Conservation (phyloP, 2,888 invertebrate species). For the Altica lythri region DNA sequence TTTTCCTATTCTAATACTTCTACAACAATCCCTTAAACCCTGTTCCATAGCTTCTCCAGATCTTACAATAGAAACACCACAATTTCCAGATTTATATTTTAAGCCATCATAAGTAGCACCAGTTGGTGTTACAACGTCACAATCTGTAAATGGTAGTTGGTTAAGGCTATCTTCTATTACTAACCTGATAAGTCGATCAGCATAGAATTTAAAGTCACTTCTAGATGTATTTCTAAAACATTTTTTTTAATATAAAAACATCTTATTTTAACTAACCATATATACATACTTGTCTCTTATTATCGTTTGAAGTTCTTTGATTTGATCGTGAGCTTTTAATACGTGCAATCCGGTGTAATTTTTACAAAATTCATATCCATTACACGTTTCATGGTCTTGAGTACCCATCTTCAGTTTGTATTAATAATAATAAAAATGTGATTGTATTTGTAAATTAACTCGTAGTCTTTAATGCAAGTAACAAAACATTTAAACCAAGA, state of each 20-base stretch:
- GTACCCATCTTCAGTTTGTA: conserved; percentile 55
- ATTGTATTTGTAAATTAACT: too few relatives aligned
- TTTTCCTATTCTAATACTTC: conserved; percentile 98
- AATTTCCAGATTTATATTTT: conserved; percentile 95
- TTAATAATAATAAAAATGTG: too few relatives aligned
- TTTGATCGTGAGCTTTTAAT: conserved; percentile 76
- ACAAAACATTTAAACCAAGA: too few relatives aligned
- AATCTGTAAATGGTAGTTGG: conserved; percentile 91
- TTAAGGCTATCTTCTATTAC: conserved; percentile 98
- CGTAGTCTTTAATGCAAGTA: too few relatives aligned
- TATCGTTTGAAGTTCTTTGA: conserved; percentile 84
- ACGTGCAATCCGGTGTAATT: conserved; percentile 73
- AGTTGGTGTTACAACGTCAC: conserved; percentile 91
- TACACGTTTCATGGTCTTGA: conserved; percentile 51
- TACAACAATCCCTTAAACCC: conserved; percentile 93
- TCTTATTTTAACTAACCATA: background rate
- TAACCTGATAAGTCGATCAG: conserved; percentile 93
- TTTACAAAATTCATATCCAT: conserved; percentile 47
- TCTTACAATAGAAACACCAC: conserved; percentile 90
- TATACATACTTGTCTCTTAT: conserved; percentile 78
- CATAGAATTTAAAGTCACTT: conserved; percentile 98
- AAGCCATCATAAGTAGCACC: conserved; percentile 89
- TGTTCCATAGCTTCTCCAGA: conserved; percentile 67
- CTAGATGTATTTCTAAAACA: conserved; percentile 81
- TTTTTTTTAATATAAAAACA: conserved; percentile 23